Conservation (phyloP, 1,140 invertebrate species). For the Phymorhynchus buccinoides region DNA sequence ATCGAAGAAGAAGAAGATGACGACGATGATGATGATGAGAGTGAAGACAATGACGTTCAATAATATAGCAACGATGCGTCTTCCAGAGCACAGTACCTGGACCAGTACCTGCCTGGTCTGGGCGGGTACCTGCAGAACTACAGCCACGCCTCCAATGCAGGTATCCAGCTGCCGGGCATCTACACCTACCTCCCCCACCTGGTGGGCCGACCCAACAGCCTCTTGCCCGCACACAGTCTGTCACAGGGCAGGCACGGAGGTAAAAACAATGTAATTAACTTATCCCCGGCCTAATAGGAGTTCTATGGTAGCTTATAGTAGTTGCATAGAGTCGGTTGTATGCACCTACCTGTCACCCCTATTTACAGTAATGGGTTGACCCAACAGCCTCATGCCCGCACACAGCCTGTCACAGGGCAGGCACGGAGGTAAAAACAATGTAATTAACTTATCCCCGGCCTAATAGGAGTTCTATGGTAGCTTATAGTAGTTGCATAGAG, state of each 20-base stretch:
- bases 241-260: slow-evolving; percentile 83
- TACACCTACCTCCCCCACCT: slow-evolving; percentile 92
- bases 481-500: too few species aligned
- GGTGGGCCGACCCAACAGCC: slow-evolving; percentile 83
- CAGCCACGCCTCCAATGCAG: slow-evolving; percentile 46
- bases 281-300: too few species aligned
- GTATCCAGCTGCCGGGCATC: slow-evolving; percentile 82
- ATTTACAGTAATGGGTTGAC: slow-evolving; percentile 84
- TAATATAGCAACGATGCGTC: too few species aligned
- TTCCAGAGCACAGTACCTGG: slow-evolving; percentile 17
- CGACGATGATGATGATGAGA: too few species aligned
- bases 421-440: slow-evolving; percentile 80
- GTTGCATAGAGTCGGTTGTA: too few species aligned
- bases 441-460: too few species aligned
- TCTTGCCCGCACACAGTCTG: slow-evolving; percentile 85
- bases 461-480: too few species aligned
- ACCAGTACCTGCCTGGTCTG: slow-evolving; percentile 32
- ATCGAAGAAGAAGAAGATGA: too few species aligned
- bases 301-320: too few species aligned
- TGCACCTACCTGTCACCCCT: slow-evolving; percentile 92
- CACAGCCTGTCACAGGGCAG: slow-evolving; percentile 84
- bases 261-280: too few species aligned
- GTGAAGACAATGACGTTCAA: too few species aligned
- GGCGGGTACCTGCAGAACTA: slow-evolving; percentile 45
- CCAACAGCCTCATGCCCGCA: slow-evolving; percentile 84